Percentiles rank a stretch among this genome's conserved stretches.
phyloP scores from a whole-genome alignment of 2,888 invertebrate species.

The Malacosoma neustria region DNA sequence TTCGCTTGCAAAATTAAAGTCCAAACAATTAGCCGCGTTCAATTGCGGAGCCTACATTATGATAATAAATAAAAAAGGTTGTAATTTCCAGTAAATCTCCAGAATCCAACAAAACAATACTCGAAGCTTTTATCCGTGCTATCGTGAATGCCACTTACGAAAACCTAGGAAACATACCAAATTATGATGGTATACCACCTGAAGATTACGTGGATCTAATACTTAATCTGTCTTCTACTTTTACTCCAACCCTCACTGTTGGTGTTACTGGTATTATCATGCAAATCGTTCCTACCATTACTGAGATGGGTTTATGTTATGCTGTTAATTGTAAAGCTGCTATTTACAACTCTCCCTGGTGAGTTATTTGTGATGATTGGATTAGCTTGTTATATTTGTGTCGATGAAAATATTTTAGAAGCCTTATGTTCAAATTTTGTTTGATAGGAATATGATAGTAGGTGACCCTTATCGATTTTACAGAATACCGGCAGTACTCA shows the following conservation, averaged over 20 bases:
- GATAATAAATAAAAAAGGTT: background rate
- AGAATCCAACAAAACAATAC: slow-evolving; percentile 60
- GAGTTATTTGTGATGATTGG: too few relatives aligned
- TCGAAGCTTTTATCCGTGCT: slow-evolving; percentile 71
- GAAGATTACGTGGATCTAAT: slow-evolving; percentile 74
- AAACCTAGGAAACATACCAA: slow-evolving; percentile 72
- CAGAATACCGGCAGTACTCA: too few relatives aligned
- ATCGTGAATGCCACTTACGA: slow-evolving; percentile 76
- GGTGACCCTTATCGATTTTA: too few relatives aligned
- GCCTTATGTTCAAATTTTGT: too few relatives aligned
- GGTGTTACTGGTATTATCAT: slow-evolving; percentile 69
- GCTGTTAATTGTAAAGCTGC: slow-evolving; percentile 80
- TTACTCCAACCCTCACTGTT: slow-evolving; percentile 67
- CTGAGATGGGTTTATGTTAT: slow-evolving; percentile 82
- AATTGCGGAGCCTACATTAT: too few relatives aligned
- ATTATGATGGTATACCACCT: slow-evolving; percentile 71
- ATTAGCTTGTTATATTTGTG: too few relatives aligned
- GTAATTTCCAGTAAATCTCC: slow-evolving; percentile 29
- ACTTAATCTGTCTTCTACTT: slow-evolving; percentile 61
- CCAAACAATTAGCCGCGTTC: too few relatives aligned
- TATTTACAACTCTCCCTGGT: slow-evolving; percentile 73
- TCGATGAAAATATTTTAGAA: too few relatives aligned
- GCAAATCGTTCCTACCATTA: slow-evolving; percentile 74
- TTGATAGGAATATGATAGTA: too few relatives aligned
- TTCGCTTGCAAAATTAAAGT: too few relatives aligned